Conservation (phyloP, 1,140 invertebrate genomes). For the Drosophila varians region DNA sequence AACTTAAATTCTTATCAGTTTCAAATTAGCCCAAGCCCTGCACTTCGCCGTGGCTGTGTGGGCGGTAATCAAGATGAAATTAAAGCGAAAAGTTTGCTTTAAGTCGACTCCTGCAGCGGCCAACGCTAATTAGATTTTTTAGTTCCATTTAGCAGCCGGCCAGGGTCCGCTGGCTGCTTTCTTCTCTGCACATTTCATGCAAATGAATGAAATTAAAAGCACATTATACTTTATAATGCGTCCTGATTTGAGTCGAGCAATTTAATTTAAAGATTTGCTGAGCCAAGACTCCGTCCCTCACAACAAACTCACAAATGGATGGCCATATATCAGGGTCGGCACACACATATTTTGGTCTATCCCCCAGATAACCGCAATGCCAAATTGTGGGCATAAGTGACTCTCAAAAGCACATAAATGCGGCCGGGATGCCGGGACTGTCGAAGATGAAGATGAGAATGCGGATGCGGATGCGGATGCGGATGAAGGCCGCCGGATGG, state of each 20-base stretch:
- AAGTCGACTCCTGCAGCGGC: constrained; percentile 51
- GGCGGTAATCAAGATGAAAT: constrained; percentile 73
- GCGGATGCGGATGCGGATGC: neutral
- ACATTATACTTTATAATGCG: constrained; percentile 80
- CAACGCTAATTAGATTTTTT: constrained; percentile 78
- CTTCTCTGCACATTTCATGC: constrained; percentile 38
- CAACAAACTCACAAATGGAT: constrained; percentile 10
- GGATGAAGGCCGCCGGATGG: constrained; percentile 12
- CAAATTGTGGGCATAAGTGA: constrained; percentile 81
- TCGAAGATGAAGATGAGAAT: constrained; percentile 1
- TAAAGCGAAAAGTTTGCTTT: constrained; percentile 79
- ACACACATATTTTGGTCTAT: constrained; percentile 2
- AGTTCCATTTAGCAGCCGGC: constrained; percentile 55
- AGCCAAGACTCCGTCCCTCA: constrained; percentile 10
- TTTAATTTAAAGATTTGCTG: constrained; percentile 76
- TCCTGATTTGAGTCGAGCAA: constrained; percentile 69
- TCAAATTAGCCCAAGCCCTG: neutral
- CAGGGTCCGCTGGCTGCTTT: constrained; percentile 15
- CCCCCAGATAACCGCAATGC: constrained; percentile 66
- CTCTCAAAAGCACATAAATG: constrained; percentile 68
- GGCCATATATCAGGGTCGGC: constrained; percentile 47
- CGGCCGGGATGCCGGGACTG: constrained; percentile 41
- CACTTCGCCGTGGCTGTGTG: constrained; percentile 1
- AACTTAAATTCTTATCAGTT: neutral
- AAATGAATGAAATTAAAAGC: constrained; percentile 83